Evolutionary conservation across 1,140 invertebrate species (phyloP), one percentile per base, ranked within the genome.

Genomic region (Danaus melanippus): DNA sequence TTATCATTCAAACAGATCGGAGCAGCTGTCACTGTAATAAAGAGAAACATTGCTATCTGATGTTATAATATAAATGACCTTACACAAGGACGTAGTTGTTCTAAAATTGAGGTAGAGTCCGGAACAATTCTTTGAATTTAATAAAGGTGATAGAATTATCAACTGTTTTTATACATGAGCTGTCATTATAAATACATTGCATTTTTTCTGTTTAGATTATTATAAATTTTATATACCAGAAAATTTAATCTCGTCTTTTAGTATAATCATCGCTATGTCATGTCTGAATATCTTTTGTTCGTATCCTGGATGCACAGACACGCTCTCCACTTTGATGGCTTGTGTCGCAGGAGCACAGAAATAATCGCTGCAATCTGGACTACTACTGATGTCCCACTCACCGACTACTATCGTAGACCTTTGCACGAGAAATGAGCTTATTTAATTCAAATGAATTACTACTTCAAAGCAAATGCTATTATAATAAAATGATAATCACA

Each of bases 291-390:
- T 90, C 70, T 90, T 89, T 65, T 90, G 88, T 56, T 92, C 89
- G 60, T 92, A 92, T 32, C 90, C 90, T 0, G 91, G 91, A 77
- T 93, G 92, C 0, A 92, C 90, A 10, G 92, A 87, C 1, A 92
- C 90, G 63, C 91, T 90, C 62, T 89, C 90, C 47, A 93, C 89
- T 45, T 89, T 87, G 59, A 92, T 88, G 58, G 91, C 90, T 70
- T 92, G 90, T 0, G 88, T 88, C 2, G 90, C 89, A 0, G 89
- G 87, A 0, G 90, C 91, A 71, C 92, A 92, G 79, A 92, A 92
- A 56, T 89, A 90, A n/a, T 88, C 88, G 12, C 88, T 90, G 60
- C 92, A 92, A 69, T 92, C 92, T 1, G 91, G 90, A 68, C 91
- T 90, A 0, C 87, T 86, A 10, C 86, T 83, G 1, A 88, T 89